Evolutionary conservation across 92 coral and sea anemone species (phyloP).

Genomic region (Phenganax subtilis): DNA sequence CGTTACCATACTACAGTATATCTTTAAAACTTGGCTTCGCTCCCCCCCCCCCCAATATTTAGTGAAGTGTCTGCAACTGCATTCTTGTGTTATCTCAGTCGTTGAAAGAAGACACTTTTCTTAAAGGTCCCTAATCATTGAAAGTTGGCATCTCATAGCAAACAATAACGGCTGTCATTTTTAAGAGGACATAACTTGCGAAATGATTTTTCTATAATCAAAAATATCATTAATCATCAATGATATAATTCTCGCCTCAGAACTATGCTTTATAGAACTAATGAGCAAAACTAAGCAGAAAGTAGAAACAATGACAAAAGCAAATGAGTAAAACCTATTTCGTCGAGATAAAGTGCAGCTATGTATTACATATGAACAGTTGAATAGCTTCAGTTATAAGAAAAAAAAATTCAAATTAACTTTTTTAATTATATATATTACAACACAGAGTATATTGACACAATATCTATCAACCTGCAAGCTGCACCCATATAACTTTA

Average conservation of each 20-base stretch:
- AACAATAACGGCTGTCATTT: constrained; percentile 12
- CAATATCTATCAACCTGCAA: neutral
- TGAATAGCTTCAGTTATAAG: neutral
- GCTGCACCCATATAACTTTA: neutral
- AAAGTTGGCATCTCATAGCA: neutral
- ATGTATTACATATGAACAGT: neutral
- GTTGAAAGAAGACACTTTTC: neutral
- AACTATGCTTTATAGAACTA: neutral
- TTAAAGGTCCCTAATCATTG: neutral
- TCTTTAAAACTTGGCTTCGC: too few relatives aligned
- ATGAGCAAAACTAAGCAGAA: neutral
- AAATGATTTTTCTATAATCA: constrained; percentile 7
- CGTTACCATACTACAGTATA: too few relatives aligned
- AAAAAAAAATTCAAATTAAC: too few relatives aligned
- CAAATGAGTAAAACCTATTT: neutral
- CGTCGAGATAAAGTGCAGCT: neutral
- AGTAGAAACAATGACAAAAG: neutral
- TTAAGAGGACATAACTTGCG: neutral
- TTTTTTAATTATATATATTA: too few relatives aligned
- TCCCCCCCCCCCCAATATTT: too few relatives aligned
- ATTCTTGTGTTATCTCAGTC: neutral
- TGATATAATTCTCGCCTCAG: neutral
- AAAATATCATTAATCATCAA: constrained; percentile 5
- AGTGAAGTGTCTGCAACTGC: too few relatives aligned
- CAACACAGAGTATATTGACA: too few relatives aligned